These are phyloP conservation scores for Pseudopipra pipra DNA, from an alignment of 2,113 vertebrate genomes.

Conservation along the genomic window DNA sequence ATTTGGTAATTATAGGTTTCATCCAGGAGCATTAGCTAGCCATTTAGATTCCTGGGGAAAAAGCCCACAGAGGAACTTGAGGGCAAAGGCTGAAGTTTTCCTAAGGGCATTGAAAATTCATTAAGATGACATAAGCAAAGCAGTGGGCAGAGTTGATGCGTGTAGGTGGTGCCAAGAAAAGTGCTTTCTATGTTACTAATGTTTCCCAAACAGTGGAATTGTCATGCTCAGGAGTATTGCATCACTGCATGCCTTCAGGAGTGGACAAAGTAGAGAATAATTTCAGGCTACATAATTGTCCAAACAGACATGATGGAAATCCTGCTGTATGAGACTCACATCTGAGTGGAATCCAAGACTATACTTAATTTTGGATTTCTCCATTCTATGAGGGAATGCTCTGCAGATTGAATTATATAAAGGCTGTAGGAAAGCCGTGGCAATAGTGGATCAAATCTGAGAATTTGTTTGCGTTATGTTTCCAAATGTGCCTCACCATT, in stretches of 20 bases:
- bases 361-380: not conserved
- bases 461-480: not conserved
- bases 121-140: not conserved
- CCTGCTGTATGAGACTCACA: not conserved
- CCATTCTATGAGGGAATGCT: not conserved
- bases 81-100: not conserved
- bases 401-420: not conserved
- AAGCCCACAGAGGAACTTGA: not conserved
- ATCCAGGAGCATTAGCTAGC: not conserved
- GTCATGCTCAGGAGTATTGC: not conserved
- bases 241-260: not conserved
- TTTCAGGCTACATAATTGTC: not conserved
- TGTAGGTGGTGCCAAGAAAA: not conserved
- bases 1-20: not conserved
- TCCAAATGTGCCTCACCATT: not conserved
- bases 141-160: not conserved
- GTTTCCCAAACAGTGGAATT: not conserved
- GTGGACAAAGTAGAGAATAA: not conserved
- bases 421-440: not conserved
- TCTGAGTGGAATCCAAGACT: not conserved
- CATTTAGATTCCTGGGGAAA: not conserved
- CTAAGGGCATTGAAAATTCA: not conserved
- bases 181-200: not conserved
- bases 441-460: not conserved
- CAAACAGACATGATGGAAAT: not conserved